These are phyloP conservation scores for Nothocercus julius DNA, from an alignment of 2,113 vertebrate genomes.

Conservation along the genomic window DNA sequence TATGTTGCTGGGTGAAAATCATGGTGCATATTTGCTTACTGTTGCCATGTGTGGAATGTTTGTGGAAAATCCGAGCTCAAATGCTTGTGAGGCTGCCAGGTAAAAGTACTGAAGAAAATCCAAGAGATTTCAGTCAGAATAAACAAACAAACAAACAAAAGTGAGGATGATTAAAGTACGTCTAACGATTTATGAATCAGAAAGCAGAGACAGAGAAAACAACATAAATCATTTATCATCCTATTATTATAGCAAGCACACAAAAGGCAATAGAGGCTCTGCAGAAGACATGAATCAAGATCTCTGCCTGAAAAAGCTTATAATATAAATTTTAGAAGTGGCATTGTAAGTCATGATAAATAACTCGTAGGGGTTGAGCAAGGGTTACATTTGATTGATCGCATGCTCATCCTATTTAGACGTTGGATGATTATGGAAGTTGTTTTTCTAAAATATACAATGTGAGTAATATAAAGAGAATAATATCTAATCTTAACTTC, in stretches of 20 bases:
- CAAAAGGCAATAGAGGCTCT: background rate
- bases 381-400: background rate
- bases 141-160: background rate
- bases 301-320: background rate
- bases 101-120: slow-evolving; percentile 13
- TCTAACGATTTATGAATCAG: slow-evolving; percentile 17
- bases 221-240: slow-evolving; percentile 23
- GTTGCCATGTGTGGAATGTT: background rate
- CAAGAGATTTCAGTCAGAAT: slow-evolving; percentile 17
- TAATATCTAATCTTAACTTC: background rate
- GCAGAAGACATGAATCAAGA: slow-evolving; percentile 28
- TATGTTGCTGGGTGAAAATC: background rate
- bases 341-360: background rate
- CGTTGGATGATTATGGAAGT: background rate
- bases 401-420: background rate
- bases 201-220: slow-evolving; percentile 24
- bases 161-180: background rate
- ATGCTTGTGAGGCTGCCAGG: slow-evolving; percentile 16
- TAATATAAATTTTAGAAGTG: slow-evolving; percentile 12
- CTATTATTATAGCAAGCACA: background rate
- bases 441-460: background rate
- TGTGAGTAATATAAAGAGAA: background rate
- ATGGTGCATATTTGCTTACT: background rate
- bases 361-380: background rate
- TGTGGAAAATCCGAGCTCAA: slow-evolving; percentile 15